Evolutionary conservation across 2,888 invertebrate genomes (phyloP).

Genomic region (Agrilus biguttatus): DNA sequence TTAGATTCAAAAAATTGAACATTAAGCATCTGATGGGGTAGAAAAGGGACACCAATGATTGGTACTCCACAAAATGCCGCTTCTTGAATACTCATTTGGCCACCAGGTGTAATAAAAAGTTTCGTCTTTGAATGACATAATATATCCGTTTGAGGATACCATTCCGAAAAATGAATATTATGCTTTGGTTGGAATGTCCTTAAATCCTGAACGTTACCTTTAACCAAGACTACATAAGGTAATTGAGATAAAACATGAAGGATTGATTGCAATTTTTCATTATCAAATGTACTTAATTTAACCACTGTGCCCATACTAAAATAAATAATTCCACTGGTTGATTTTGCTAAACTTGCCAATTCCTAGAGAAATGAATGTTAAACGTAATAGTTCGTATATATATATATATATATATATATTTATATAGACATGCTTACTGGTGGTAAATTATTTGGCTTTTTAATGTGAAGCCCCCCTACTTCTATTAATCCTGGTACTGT

Average conservation of each 20-base stretch:
- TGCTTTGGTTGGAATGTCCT: background rate
- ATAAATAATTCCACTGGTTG: slow-evolving; percentile 22
- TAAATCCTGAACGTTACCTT: slow-evolving; percentile 10
- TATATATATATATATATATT: background rate
- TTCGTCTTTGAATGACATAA: slow-evolving; percentile 35
- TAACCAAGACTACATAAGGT: slow-evolving; percentile 16
- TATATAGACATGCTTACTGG: slow-evolving; percentile 3
- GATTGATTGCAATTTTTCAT: slow-evolving; percentile 8
- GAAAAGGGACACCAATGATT: slow-evolving; percentile 38
- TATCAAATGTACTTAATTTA: slow-evolving; percentile 8
- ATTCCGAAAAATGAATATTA: slow-evolving; percentile 5
- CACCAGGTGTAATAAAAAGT: slow-evolving; percentile 48
- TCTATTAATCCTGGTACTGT: slow-evolving; percentile 30
- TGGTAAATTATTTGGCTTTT: slow-evolving; percentile 14
- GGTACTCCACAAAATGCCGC: slow-evolving; percentile 41
- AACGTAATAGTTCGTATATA: too few species aligned
- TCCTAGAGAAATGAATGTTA: slow-evolving; percentile 21
- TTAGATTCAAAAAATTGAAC: slow-evolving; percentile 13
- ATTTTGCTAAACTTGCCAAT: slow-evolving; percentile 24
- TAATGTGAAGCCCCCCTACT: slow-evolving; percentile 34
- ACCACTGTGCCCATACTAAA: slow-evolving; percentile 17
- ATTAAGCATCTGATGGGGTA: slow-evolving; percentile 31
- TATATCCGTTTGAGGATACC: slow-evolving; percentile 8
- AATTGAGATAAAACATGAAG: slow-evolving; percentile 14
- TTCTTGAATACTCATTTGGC: slow-evolving; percentile 44